Conservation (phyloP, 2,113 vertebrate genomes). For the Damaliscus lunatus region DNA sequence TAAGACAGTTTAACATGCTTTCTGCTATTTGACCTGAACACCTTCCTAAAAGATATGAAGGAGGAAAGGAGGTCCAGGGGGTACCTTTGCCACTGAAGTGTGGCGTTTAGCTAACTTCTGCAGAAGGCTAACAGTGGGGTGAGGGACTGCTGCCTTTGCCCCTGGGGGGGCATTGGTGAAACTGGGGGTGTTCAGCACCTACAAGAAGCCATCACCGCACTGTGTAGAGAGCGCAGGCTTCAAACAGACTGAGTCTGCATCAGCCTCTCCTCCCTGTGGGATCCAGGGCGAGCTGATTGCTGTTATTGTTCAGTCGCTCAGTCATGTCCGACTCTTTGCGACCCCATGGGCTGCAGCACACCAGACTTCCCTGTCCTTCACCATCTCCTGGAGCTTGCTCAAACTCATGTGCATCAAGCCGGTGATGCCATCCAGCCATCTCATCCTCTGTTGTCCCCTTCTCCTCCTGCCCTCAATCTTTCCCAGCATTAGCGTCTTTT, state of each 20-base stretch:
- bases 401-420: neutral
- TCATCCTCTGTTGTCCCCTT: neutral
- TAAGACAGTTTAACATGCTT: fast-evolving
- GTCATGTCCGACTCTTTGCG: fast-evolving
- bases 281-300: fast-evolving
- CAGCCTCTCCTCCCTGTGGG: fast-evolving
- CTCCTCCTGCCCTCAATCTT: neutral
- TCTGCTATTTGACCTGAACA: fast-evolving
- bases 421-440: neutral
- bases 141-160: fast-evolving
- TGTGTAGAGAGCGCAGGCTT: fast-evolving
- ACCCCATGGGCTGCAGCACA: fast-evolving
- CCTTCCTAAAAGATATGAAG: fast-evolving
- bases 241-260: fast-evolving
- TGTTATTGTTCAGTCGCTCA: fast-evolving
- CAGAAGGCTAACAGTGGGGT: fast-evolving
- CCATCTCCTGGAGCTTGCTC: fast-evolving
- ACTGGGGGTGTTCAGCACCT: fast-evolving
- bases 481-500: neutral
- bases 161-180: fast-evolving
- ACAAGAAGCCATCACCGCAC: fast-evolving
- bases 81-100: fast-evolving
- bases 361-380: neutral
- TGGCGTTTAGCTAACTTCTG: fast-evolving
- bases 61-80: neutral